phyloP scores from a whole-genome alignment of 2,888 invertebrate genomes.

The Pachymerium ferrugineum region DNA sequence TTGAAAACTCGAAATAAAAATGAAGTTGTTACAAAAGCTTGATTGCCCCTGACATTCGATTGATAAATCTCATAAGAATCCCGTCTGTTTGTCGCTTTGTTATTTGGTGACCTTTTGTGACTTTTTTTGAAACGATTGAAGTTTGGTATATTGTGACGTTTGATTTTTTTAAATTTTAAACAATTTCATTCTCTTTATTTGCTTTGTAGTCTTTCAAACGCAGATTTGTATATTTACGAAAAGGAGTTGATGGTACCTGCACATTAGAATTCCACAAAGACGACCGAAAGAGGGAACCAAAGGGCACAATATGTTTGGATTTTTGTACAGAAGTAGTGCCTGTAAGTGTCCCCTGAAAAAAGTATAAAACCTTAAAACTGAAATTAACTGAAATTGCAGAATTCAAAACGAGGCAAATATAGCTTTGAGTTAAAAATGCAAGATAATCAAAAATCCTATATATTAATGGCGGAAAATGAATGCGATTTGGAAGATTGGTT shows the following conservation, averaged over 20 bases:
- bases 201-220: conserved; percentile 69
- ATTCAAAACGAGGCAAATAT: conserved; percentile 73
- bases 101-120: too few relatives aligned
- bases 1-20: too few relatives aligned
- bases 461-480: conserved; percentile 80
- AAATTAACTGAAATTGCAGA: conserved; percentile 50
- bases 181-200: conserved; percentile 25
- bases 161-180: not conserved
- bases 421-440: conserved; percentile 85
- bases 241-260: conserved; percentile 85
- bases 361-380: not conserved
- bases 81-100: too few relatives aligned
- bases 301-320: conserved; percentile 88
- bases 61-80: too few relatives aligned
- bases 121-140: too few relatives aligned
- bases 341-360: too few relatives aligned
- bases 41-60: too few relatives aligned
- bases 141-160: not conserved
- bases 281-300: conserved; percentile 83
- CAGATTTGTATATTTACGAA: conserved; percentile 79
- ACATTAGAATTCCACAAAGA: conserved; percentile 89
- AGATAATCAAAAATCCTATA: conserved; percentile 76
- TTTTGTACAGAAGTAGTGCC: conserved; percentile 83
- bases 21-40: too few relatives aligned
- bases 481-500: conserved; percentile 79